Evolutionary conservation across 2,888 invertebrate species (phyloP).

Genomic region (Calliphora vomitoria): DNA sequence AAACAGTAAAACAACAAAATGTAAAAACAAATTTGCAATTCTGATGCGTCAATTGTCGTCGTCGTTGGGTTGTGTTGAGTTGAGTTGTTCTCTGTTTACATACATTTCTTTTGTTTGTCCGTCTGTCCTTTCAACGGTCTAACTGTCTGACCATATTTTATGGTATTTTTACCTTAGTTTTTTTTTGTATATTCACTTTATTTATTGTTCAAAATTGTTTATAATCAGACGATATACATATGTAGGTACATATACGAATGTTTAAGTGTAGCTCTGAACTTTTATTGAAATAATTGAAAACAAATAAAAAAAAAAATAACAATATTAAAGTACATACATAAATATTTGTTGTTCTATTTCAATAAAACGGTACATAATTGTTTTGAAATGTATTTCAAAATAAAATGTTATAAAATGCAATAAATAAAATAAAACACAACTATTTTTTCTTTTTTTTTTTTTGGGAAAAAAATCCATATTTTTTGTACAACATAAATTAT

Average conservation of each 20-base stretch:
- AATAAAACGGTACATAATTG: not conserved
- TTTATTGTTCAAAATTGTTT: slow-evolving; percentile 16
- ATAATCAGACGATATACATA: slow-evolving; percentile 28
- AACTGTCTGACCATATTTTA: slow-evolving; percentile 14
- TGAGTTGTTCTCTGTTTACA: slow-evolving; percentile 40
- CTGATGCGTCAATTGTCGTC: slow-evolving; percentile 56
- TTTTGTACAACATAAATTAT: slow-evolving; percentile 45
- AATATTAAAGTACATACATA: not conserved
- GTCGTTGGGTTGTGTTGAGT: not conserved
- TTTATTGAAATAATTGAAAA: slow-evolving; percentile 14
- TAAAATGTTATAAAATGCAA: not conserved
- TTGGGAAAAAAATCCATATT: not conserved
- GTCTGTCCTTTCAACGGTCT: not conserved
- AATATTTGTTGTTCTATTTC: slow-evolving; percentile 13
- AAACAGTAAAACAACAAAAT: slow-evolving; percentile 50
- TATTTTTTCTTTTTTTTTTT: not conserved
- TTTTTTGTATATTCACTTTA: not conserved
- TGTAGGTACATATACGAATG: not conserved
- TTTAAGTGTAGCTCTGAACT: slow-evolving; percentile 3
- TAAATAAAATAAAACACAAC: not conserved
- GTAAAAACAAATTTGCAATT: slow-evolving; percentile 63
- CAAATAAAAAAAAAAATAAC: not conserved
- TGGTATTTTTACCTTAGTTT: slow-evolving; percentile 4
- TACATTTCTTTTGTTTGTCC: slow-evolving; percentile 25
- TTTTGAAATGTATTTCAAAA: not conserved